Evolutionary conservation across 1,140 invertebrate genomes (phyloP).

Genomic region (Xylocopa sonorina): DNA sequence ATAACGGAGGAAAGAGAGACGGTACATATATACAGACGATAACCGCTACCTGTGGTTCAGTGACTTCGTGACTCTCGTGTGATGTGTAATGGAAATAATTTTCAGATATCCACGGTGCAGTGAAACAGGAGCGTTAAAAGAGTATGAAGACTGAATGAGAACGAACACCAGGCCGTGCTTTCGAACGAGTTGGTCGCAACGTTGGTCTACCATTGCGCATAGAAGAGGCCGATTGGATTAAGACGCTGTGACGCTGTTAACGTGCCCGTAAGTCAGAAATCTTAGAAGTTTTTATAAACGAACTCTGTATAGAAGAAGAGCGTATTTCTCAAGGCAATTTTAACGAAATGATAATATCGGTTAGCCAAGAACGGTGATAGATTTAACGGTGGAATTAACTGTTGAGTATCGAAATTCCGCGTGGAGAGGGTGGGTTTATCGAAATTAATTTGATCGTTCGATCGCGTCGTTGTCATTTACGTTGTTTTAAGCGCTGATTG

Average conservation of each 20-base stretch:
- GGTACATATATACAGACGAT: not conserved
- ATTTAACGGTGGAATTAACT: not conserved
- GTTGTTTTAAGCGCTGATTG: conserved; percentile 11
- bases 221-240: not conserved
- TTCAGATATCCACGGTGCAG: not conserved
- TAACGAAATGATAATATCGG: no score
- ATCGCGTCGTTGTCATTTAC: conserved; percentile 26
- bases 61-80: not conserved
- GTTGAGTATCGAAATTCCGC: not conserved
- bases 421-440: no score
- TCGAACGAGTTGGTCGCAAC: not conserved
- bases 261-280: conserved; percentile 12
- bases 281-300: not conserved
- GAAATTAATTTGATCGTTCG: not conserved
- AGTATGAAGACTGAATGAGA: not conserved
- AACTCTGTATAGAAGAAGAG: not conserved
- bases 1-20: not conserved
- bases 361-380: no score
- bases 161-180: not conserved
- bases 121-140: not conserved
- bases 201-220: not conserved
- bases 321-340: not conserved
- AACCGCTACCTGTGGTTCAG: not conserved
- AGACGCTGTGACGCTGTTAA: not conserved
- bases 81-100: not conserved